A percentile compares a stretch with the other conserved stretches of the same genome.
phyloP scores from a whole-genome alignment of 2,888 invertebrate genomes.

The Drosophila affinis region DNA sequence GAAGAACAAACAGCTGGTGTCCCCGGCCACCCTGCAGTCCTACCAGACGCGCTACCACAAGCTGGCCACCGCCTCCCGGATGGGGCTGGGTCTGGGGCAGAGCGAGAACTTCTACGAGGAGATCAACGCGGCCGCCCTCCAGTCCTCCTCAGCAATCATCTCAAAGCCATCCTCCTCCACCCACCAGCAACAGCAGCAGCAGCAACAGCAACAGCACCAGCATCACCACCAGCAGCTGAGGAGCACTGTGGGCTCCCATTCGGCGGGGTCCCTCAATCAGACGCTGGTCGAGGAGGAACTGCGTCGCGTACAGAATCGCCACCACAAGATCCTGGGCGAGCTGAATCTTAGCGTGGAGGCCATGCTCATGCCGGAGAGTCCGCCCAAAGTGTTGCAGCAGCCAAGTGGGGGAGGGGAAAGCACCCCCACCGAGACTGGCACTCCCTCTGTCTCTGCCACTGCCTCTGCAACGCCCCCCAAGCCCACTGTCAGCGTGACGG shows the following conservation, averaged over 20 bases:
- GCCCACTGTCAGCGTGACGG: slow-evolving; percentile 78
- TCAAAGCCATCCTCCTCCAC: not conserved
- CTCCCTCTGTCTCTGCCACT: too few relatives aligned
- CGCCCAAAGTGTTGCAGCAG: slow-evolving; percentile 73
- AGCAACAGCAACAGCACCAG: not conserved
- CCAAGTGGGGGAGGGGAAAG: not conserved
- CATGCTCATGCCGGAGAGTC: slow-evolving; percentile 93
- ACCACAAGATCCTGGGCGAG: slow-evolving; percentile 92
- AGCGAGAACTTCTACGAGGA: slow-evolving; percentile 80
- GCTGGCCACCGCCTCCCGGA: slow-evolving; percentile 21
- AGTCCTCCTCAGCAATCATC: slow-evolving; percentile 17
- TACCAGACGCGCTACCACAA: slow-evolving; percentile 91
- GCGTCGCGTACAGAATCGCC: slow-evolving; percentile 91
- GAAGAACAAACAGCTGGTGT: slow-evolving; percentile 81
- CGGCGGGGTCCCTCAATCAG: slow-evolving; percentile 88
- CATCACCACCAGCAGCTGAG: slow-evolving; percentile 50
- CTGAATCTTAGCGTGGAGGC: slow-evolving; percentile 94
- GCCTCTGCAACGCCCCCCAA: slow-evolving; percentile 16
- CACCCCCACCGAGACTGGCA: not conserved
- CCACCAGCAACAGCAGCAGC: slow-evolving; percentile 1
- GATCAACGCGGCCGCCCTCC: slow-evolving; percentile 75
- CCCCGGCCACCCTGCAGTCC: slow-evolving; percentile 85
- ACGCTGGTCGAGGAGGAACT: slow-evolving; percentile 93
- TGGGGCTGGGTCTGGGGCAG: slow-evolving; percentile 2
- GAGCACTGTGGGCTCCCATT: slow-evolving; percentile 83